Base-by-base conservation (phyloP, 1,140 invertebrate genomes). In the Drosophila littoralis region DNA sequence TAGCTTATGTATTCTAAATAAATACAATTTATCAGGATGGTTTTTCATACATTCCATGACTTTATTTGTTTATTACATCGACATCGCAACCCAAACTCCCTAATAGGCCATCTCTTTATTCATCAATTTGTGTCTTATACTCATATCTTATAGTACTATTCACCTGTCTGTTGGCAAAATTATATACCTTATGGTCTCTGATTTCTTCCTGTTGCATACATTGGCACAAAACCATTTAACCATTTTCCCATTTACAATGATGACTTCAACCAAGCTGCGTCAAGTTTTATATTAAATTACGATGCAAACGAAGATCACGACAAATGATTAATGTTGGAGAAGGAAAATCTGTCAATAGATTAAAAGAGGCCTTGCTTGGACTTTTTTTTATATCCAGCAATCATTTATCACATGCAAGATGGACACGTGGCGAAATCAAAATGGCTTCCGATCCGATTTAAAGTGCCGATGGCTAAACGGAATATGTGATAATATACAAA, bases 271-370 rank as follows among this genome's bases (percentile, higher is more conserved):
- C 13, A 57, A 46, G 43, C 52, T 10, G 35, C 13, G 43, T 43
- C 38, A 46, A 36, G 46, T 52, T 35, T 58, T 59, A 72, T 58
- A 42, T 64, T 70, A 77, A 65, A 65, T 76, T 40, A 77, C 40
- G 33, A 35, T 42, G 28, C 48, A 12, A 58, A 59, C 68, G 58
- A 80, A 88, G 82, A 75, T 84, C 84, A 72, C 50, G 55, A 12
- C 71, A 71, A 57, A 89, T 90, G 84, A 89, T 89, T 89, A 89
- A 89, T 89, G 84, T 74, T 72, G 35, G 55, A 68, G 66, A 78
- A 84, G 72, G 73, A 77, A 88, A 83, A 79, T 80, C 69, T 88
- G 79, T 71, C 80, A 70, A 69, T 77, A 74, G 80, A 89, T 88
- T 88, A 89, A 88, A 88, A 81, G 66, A 70, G 77, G 77, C 67